phyloP scores from a whole-genome alignment of 2,113 vertebrate genomes.

The Chaetodon auriga region DNA sequence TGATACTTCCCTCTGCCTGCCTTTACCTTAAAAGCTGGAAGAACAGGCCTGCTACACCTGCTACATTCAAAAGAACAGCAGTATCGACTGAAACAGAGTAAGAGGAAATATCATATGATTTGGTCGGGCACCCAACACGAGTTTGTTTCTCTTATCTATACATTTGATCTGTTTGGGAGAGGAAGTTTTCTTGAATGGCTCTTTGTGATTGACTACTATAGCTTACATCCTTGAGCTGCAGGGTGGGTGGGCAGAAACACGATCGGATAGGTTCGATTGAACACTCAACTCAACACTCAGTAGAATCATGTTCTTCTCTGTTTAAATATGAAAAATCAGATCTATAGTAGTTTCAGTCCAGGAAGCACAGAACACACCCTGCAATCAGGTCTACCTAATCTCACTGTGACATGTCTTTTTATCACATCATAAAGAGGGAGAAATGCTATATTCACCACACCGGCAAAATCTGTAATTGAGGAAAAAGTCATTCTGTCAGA shows the following conservation, averaged over 20 bases:
- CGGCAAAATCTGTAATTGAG: slow-evolving; percentile 44
- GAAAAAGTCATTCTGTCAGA: slow-evolving; percentile 33
- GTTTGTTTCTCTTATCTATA: slow-evolving; percentile 71
- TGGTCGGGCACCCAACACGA: slow-evolving; percentile 28
- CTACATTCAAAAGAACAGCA: slow-evolving; percentile 20
- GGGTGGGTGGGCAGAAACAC: slow-evolving; percentile 64
- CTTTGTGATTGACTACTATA: slow-evolving; percentile 68
- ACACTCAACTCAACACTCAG: slow-evolving; percentile 14
- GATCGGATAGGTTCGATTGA: slow-evolving; percentile 52
- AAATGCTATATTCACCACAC: slow-evolving; percentile 1
- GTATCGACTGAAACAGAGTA: slow-evolving; percentile 44
- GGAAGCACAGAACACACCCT: slow-evolving; percentile 4
- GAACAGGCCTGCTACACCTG: not conserved
- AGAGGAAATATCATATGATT: slow-evolving; percentile 70
- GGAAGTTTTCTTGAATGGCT: slow-evolving; percentile 64
- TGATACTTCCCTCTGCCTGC: slow-evolving; percentile 36
- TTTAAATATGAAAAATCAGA: slow-evolving; percentile 42
- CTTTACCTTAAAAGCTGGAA: slow-evolving; percentile 2
- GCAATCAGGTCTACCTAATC: slow-evolving; percentile 25
- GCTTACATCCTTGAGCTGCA: slow-evolving; percentile 55
- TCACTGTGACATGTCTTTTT: slow-evolving; percentile 20
- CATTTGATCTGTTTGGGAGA: slow-evolving; percentile 68
- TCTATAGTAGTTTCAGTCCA: slow-evolving; percentile 17
- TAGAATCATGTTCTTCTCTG: slow-evolving; percentile 33
- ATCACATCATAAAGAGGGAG: slow-evolving; percentile 26